Conservation (phyloP, 2,113 vertebrate genomes). For the Noturus placidus region DNA sequence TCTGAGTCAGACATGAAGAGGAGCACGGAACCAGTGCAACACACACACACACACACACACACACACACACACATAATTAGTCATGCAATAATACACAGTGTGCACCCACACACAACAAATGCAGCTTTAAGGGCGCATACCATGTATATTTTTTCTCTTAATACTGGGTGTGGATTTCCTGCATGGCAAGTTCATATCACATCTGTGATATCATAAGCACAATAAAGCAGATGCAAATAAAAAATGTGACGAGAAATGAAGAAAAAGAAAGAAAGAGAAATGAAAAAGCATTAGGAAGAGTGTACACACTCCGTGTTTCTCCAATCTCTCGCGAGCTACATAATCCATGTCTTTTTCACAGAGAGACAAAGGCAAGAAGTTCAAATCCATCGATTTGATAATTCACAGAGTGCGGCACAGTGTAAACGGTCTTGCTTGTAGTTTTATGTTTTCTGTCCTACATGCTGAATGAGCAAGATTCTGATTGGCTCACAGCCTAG, state of each 20-base stretch:
- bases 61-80: not conserved
- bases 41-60: not conserved
- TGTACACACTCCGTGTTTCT: not conserved
- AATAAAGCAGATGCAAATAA: not conserved
- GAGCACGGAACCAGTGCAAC: not conserved
- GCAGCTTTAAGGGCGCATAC: not conserved
- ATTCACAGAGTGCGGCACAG: not conserved
- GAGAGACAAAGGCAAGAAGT: not conserved
- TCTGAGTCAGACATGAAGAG: conserved; percentile 44
- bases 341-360: not conserved
- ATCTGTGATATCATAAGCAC: not conserved
- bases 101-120: conserved; percentile 15
- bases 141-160: not conserved
- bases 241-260: too few relatives aligned
- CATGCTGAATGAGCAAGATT: not conserved
- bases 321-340: not conserved
- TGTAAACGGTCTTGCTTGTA: not conserved
- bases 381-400: not conserved
- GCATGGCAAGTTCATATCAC: not conserved
- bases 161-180: conserved; percentile 1
- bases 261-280: too few relatives aligned
- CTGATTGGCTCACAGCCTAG: not conserved
- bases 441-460: not conserved
- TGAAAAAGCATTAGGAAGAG: not conserved
- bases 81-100: conserved; percentile 8